A percentile compares a stretch with the other conserved stretches of the same genome.
phyloP scores from a whole-genome alignment of 1,140 invertebrate genomes.

The Ceratoteleas bidentatus region DNA sequence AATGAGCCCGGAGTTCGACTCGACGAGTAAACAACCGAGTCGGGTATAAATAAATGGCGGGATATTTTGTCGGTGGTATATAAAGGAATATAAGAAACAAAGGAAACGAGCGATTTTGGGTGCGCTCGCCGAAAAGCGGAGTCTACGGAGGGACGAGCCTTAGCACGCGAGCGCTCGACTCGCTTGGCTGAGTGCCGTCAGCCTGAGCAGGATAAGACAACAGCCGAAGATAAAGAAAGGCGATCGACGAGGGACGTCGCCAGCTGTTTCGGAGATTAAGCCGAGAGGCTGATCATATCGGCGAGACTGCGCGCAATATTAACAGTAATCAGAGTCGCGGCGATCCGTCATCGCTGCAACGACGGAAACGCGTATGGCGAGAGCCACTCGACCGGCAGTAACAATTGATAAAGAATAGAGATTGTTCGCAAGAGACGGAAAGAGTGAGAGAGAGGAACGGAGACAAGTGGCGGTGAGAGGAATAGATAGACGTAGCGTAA shows the following conservation, averaged over 20 bases:
- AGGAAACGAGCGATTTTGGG: constrained; percentile 28
- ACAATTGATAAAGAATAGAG: constrained; percentile 15
- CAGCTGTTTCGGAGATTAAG: constrained; percentile 49
- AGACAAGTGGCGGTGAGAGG: constrained; percentile 31
- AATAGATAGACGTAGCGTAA: constrained; percentile 28
- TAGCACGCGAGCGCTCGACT: too few species aligned
- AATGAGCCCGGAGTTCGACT: constrained; percentile 41
- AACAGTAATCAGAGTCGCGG: too few species aligned
- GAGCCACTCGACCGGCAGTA: constrained; percentile 1
- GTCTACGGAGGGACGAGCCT: too few species aligned
- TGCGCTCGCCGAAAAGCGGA: too few species aligned
- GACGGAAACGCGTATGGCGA: constrained; percentile 51
- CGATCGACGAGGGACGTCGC: constrained; percentile 12
- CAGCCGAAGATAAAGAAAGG: too few species aligned
- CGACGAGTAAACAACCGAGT: constrained; percentile 36
- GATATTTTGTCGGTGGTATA: constrained; percentile 4
- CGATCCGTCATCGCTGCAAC: constrained; percentile 13
- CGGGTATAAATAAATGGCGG: constrained; percentile 26
- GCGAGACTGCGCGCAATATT: too few species aligned
- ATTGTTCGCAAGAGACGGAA: constrained; percentile 20
- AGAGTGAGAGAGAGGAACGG: constrained; percentile 20
- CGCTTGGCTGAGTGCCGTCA: too few species aligned
- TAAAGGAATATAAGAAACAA: constrained; percentile 2
- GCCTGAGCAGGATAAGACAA: too few species aligned
- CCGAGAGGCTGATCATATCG: too few species aligned